Base-by-base conservation (phyloP, 2,888 invertebrate genomes). In the Sinhomidia bicolor region DNA sequence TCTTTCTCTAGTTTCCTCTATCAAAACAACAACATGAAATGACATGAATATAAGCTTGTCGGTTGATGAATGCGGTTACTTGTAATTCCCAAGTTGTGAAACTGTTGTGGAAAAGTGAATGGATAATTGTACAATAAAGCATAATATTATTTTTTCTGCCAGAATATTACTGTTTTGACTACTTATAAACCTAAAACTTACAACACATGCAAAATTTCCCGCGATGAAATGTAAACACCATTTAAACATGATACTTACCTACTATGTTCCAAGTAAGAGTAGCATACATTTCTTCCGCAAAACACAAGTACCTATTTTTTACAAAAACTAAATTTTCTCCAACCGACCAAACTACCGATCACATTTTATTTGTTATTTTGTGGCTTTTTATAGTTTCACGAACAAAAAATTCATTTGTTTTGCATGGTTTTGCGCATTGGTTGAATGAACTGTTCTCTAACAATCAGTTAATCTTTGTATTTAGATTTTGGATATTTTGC, bases 361-460 rank as follows among this genome's bases (percentile, higher is more conserved):
- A 6, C 20, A 71, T 23, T 71, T 44, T 71, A 71, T 71, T 71
- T 71, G 71, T 71, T 71, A 71, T 71, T 71, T 71, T 71, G 71
- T 71, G 71, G 71, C 14, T 71, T 71, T 71, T 71, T 23, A 71
- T 71, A 71, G 71, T 20, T 44, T 0, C 44, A 23, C 17, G 44
- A 41, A 71, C 23, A 71, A 20, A 71, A 23, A 36, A 29, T 68
- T 17, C 65, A 17, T 36, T 36, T 68, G 65, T 68, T 68, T 68
- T 36, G 32, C 17, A 68, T 68, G 36, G 65, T 32, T 68, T 68
- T 68, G 65, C 36, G 32, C 9, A 17, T 36, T 68, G 65, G 65
- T 68, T 36, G 65, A 36, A 32, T 68, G 65, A 68, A 36, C 62
- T 62, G n/a, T 23, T 57, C 57, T 23, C 57, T n/a, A n/a, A n/a